Evolutionary conservation across 64 coral and sea anemone genomes (phyloP), one percentile per base, ranked within the genome.

Genomic region (Trachythela sp.): DNA sequence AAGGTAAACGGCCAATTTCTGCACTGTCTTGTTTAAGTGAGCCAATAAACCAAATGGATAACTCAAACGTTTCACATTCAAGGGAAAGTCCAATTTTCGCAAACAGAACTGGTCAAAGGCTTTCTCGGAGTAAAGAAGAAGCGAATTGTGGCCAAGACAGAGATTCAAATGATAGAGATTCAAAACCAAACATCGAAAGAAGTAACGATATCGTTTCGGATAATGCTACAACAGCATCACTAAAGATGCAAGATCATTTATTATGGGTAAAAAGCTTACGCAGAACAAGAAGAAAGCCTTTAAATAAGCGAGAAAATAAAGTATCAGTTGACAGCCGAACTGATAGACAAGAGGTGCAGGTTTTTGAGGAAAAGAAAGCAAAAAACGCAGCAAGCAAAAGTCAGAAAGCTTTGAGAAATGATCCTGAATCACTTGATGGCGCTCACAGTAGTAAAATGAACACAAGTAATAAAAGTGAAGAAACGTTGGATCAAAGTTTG

Each of bases 161-260:
- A 11, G n/a, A n/a, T n/a, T 11, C 11, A 45, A 11, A 45, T 4
- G 4, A 45, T 45, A 6, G 42, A 6, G 42, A 45, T 45, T 4
- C 4, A 45, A 4, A 11, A 45, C 4, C 42, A 6, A 45, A 4
- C 11, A 11, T 45, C 11, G 4, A 4, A 45, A 45, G 42, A 64
- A 64, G 24, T 27, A 64, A 64, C 22, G 56, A 3, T n/a, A 6
- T 27, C 22, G 49, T 20, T 52, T 52, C 49, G 20, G 24, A 64
- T 1, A 6, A 11, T 45, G 42, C 4, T 6, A 4, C 42, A 6
- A 26, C 4, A 64, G 22, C 56, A 27, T 8, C 0, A 26, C 17
- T 64, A 18, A 64, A 64, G 56, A 80, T 80, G 75, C 8, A 80
- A 39, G 75, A 80, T 37, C 75, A 80, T 30, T 37, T 80, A 38